A percentile compares a stretch with the other conserved stretches of the same genome.
Conservation (phyloP, 2,113 vertebrate species). For the Oncorhynchus nerka region DNA sequence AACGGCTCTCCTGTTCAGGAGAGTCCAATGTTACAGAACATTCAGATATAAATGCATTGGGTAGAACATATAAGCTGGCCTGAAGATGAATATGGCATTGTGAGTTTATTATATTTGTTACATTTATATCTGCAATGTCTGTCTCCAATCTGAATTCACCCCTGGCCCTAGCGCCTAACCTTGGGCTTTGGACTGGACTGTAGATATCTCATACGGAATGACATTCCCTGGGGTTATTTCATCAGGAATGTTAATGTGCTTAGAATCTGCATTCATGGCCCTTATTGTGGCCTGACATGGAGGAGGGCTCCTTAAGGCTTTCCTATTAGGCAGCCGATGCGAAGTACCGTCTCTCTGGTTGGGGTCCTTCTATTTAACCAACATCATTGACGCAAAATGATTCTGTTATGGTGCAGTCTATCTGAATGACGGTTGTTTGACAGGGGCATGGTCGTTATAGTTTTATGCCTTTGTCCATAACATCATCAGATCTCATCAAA, state of each 20-base stretch:
- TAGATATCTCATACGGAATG: conserved; percentile 40
- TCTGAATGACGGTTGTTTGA: background rate
- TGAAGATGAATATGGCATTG: too few relatives aligned
- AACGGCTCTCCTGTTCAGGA: background rate
- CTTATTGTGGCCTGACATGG: conserved; percentile 38
- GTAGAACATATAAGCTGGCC: too few relatives aligned
- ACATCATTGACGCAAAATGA: conserved; percentile 39
- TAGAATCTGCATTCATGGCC: conserved; percentile 20
- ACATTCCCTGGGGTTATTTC: conserved; percentile 65
- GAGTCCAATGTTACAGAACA: too few relatives aligned
- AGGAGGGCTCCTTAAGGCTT: conserved; percentile 41
- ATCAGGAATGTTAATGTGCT: conserved; percentile 70
- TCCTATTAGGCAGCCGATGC: conserved; percentile 59
- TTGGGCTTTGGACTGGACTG: conserved; percentile 29
- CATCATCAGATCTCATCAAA: background rate
- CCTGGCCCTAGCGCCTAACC: conserved; percentile 4
- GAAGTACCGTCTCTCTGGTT: conserved; percentile 35
- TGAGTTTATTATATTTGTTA: too few relatives aligned
- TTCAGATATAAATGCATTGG: too few relatives aligned
- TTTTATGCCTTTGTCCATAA: background rate
- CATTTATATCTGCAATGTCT: too few relatives aligned
- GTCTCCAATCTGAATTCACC: too few relatives aligned
- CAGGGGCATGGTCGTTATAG: too few relatives aligned
- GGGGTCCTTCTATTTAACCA: conserved; percentile 51
- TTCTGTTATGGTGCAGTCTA: conserved; percentile 36